A percentile compares a stretch with the other conserved stretches of the same genome.
phyloP scores from a whole-genome alignment of 2,888 invertebrate genomes.

The Graphium colonna region DNA sequence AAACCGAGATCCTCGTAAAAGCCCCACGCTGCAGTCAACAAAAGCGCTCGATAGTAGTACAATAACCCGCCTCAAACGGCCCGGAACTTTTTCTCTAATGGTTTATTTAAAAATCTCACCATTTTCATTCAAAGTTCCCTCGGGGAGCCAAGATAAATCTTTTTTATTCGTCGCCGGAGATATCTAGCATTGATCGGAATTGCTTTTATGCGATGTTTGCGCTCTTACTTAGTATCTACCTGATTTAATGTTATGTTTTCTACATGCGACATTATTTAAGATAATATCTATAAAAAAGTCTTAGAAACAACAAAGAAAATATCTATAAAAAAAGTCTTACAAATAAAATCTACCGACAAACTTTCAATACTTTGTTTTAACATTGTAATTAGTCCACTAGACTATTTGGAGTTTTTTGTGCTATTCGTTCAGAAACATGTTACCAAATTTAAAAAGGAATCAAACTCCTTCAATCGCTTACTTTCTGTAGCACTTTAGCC shows the following conservation, averaged over 20 bases:
- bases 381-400: too few relatives aligned
- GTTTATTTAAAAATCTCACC: constrained; percentile 77
- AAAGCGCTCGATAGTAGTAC: constrained; percentile 68
- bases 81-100: constrained; percentile 77
- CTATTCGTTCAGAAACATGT: background rate
- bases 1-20: constrained; percentile 21
- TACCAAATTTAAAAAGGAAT: constrained; percentile 13
- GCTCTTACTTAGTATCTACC: constrained; percentile 54
- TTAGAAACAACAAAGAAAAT: too few relatives aligned
- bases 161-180: constrained; percentile 66
- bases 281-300: too few relatives aligned
- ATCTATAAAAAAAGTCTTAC: too few relatives aligned
- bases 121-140: constrained; percentile 73
- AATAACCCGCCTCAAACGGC: constrained; percentile 75
- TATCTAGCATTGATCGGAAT: constrained; percentile 72
- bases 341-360: too few relatives aligned
- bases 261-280: constrained; percentile 49
- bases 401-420: too few relatives aligned
- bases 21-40: constrained; percentile 61
- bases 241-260: constrained; percentile 68
- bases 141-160: constrained; percentile 65
- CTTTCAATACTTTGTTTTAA: too few relatives aligned
- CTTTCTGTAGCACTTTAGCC: constrained; percentile 36
- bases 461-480: constrained; percentile 21
- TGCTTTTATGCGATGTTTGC: constrained; percentile 75